Percentiles rank a stretch among this genome's conserved stretches.
phyloP scores from a whole-genome alignment of 2,888 invertebrate genomes.

The Volucella inflata region DNA sequence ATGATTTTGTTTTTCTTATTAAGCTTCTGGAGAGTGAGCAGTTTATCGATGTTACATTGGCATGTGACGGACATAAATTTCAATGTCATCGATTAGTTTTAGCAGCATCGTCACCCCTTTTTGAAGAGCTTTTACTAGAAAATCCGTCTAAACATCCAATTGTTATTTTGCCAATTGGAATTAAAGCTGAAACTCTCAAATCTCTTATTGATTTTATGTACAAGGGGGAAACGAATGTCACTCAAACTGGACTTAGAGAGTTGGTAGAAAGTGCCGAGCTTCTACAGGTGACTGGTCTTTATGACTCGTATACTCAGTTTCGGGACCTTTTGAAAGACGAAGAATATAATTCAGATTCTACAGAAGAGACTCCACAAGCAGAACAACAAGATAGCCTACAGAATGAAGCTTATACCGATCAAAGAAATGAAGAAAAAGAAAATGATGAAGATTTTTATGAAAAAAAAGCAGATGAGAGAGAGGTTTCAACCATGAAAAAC shows the following conservation, averaged over 20 bases:
- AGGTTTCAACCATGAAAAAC: no score
- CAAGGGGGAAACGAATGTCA: constrained; percentile 91
- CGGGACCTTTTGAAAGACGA: constrained; percentile 22
- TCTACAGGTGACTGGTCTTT: constrained; percentile 88
- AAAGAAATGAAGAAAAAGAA: no score
- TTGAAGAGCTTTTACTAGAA: constrained; percentile 79
- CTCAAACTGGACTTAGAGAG: constrained; percentile 90
- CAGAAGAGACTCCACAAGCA: neutral
- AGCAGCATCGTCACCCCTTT: constrained; percentile 91
- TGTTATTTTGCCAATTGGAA: constrained; percentile 89
- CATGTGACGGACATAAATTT: constrained; percentile 90
- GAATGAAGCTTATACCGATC: no score
- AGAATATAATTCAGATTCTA: neutral
- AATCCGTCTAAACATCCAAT: constrained; percentile 92
- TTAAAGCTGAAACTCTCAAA: constrained; percentile 91
- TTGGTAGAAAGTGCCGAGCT: constrained; percentile 91
- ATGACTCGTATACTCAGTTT: constrained; percentile 67
- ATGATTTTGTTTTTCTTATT: neutral
- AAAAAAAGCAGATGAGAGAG: no score
- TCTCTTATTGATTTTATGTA: constrained; percentile 93
- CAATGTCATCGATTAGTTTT: constrained; percentile 93
- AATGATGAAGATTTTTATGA: no score
- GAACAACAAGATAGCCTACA: no score
- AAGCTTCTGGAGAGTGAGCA: constrained; percentile 76
- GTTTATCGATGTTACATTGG: constrained; percentile 92